Evolutionary conservation across 1,140 invertebrate species (phyloP).

Genomic region (Ruditapes philippinarum): DNA sequence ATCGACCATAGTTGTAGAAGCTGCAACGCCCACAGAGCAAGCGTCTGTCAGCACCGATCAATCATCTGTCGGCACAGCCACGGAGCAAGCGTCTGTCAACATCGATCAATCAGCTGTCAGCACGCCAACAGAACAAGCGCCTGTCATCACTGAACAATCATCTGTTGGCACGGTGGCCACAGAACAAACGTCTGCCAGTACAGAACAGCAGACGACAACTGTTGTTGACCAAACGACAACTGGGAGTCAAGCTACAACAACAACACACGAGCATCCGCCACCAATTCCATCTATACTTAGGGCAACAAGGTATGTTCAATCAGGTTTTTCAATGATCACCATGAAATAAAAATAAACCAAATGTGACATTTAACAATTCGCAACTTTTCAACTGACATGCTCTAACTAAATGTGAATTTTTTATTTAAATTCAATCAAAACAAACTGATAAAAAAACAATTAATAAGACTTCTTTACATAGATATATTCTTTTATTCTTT

Average conservation of each 20-base stretch:
- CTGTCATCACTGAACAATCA: background rate
- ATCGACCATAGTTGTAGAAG: background rate
- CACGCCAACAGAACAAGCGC: background rate
- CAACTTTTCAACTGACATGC: no score
- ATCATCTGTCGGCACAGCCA: no score
- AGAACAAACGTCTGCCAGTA: background rate
- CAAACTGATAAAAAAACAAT: no score
- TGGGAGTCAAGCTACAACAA: background rate
- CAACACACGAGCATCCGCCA: background rate
- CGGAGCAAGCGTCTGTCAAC: background rate
- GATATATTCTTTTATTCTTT: no score
- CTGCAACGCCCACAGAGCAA: background rate
- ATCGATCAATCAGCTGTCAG: no score
- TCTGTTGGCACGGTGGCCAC: no score
- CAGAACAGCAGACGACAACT: background rate
- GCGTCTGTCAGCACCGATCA: background rate
- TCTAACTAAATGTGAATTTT: no score
- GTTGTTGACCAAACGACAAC: background rate
- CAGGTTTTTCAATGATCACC: no score
- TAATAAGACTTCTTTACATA: no score
- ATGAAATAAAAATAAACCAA: no score
- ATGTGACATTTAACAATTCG: no score
- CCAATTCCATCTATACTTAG: background rate
- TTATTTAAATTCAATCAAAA: no score
- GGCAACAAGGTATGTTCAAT: slow-evolving; percentile 6